A percentile compares a stretch with the other conserved stretches of the same genome.
These are phyloP conservation scores for Theocolax elegans DNA, from an alignment of 1,140 invertebrate species.

Conservation along the genomic window DNA sequence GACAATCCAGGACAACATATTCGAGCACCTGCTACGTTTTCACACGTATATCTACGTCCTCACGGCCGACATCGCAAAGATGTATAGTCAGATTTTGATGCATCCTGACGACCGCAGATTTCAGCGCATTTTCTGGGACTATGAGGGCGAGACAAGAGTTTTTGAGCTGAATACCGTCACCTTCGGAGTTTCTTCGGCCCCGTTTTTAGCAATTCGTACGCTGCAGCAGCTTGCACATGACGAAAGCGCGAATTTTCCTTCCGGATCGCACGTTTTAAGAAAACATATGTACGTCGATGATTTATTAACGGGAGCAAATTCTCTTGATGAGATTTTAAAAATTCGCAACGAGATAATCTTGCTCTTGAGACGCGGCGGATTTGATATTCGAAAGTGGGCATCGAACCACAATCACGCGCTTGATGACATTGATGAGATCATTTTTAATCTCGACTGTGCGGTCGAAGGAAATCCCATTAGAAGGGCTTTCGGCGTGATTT, in stretches of 20 bases:
- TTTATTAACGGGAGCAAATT: conserved; percentile 14
- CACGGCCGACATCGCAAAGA: no score
- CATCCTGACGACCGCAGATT: no score
- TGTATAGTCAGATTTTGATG: conserved; percentile 32
- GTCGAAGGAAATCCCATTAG: background rate
- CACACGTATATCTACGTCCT: conserved; percentile 1
- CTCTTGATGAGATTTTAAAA: background rate
- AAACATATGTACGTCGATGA: conserved; percentile 26
- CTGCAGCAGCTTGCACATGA: conserved; percentile 21
- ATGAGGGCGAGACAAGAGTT: background rate
- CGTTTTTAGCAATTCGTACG: conserved; percentile 8
- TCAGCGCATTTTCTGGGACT: background rate
- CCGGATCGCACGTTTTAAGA: background rate
- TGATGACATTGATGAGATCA: background rate
- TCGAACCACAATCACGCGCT: background rate
- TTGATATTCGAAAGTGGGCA: conserved; percentile 19
- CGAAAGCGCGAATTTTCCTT: background rate
- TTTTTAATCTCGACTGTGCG: background rate
- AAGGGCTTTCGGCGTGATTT: conserved; percentile 29
- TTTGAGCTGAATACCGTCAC: conserved; percentile 15
- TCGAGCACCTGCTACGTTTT: conserved; percentile 5
- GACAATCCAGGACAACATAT: background rate
- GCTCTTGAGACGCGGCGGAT: background rate
- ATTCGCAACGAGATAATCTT: conserved; percentile 1
- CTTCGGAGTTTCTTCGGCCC: background rate